These are phyloP conservation scores for Alcis repandata DNA, from an alignment of 2,888 invertebrate species.

Conservation along the genomic window DNA sequence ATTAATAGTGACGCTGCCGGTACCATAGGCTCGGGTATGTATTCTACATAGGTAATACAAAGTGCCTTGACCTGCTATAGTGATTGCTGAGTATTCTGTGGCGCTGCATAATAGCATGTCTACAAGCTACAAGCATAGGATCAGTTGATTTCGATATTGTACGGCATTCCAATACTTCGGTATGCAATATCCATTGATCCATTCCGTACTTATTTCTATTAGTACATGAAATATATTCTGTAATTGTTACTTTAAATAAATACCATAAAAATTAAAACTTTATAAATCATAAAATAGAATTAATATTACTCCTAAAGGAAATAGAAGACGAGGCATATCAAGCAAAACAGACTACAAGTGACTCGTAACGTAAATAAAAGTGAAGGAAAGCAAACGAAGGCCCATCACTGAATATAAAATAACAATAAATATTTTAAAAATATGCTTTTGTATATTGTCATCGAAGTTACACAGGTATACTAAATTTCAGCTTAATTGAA, in stretches of 20 bases:
- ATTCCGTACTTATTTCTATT: conserved; percentile 1
- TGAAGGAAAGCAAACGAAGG: too few relatives aligned
- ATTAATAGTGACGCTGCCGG: not conserved
- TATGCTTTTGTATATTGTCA: too few relatives aligned
- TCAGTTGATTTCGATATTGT: conserved; percentile 34
- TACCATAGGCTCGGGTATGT: conserved; percentile 6
- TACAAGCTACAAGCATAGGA: conserved; percentile 24
- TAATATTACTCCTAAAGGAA: not conserved
- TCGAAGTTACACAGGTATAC: too few relatives aligned
- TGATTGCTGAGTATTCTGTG: conserved; percentile 28
- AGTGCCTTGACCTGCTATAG: conserved; percentile 36
- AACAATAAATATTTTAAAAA: too few relatives aligned
- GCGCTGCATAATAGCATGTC: conserved; percentile 25
- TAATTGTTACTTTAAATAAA: too few relatives aligned
- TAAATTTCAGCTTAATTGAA: too few relatives aligned
- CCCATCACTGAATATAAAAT: too few relatives aligned
- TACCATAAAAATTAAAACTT: too few relatives aligned
- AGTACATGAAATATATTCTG: not conserved
- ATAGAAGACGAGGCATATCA: not conserved
- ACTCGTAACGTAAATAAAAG: too few relatives aligned
- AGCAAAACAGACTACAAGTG: too few relatives aligned
- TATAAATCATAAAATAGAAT: too few relatives aligned
- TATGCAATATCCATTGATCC: conserved; percentile 6
- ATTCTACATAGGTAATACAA: conserved; percentile 25
- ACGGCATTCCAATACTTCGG: conserved; percentile 25